phyloP scores from a whole-genome alignment of 2,797 vertebrate species.

The Microctenopoma stevenorrisi region DNA sequence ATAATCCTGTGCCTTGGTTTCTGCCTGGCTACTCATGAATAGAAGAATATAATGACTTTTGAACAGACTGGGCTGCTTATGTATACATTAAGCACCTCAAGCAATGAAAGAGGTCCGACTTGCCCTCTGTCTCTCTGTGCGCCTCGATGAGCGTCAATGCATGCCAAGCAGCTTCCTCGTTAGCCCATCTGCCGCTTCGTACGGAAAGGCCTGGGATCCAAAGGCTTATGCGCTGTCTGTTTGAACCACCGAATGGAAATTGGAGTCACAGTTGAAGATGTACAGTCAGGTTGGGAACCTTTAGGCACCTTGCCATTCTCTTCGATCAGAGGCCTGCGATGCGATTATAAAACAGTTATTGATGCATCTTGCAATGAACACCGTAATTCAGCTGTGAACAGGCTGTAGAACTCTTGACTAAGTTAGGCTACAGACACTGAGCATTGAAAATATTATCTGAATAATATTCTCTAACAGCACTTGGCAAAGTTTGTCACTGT shows the following conservation, averaged over 20 bases:
- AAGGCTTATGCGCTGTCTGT: slow-evolving; percentile 27
- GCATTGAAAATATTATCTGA: no score
- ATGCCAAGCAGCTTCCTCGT: slow-evolving; percentile 62
- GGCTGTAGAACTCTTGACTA: no score
- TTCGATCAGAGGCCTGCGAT: no score
- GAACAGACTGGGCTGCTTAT: slow-evolving; percentile 52
- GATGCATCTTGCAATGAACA: no score
- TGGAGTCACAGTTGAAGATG: no score
- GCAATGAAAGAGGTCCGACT: slow-evolving; percentile 36
- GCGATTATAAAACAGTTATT: no score
- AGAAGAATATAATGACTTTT: slow-evolving; percentile 71
- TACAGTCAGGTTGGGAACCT: no score
- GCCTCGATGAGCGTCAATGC: slow-evolving; percentile 60
- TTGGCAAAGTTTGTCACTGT: no score
- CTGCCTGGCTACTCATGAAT: slow-evolving; percentile 67
- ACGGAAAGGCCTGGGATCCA: slow-evolving; percentile 44
- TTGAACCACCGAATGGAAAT: neutral
- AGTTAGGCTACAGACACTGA: no score
- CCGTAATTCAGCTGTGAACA: no score
- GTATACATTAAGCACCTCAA: slow-evolving; percentile 39
- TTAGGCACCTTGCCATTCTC: no score
- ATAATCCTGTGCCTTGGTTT: slow-evolving; percentile 42
- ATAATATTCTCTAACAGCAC: no score
- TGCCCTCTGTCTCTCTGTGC: slow-evolving; percentile 24
- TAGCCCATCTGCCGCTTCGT: slow-evolving; percentile 58